Evolutionary conservation across 2,888 invertebrate species (phyloP).

Genomic region (Anthoptus insignis): DNA sequence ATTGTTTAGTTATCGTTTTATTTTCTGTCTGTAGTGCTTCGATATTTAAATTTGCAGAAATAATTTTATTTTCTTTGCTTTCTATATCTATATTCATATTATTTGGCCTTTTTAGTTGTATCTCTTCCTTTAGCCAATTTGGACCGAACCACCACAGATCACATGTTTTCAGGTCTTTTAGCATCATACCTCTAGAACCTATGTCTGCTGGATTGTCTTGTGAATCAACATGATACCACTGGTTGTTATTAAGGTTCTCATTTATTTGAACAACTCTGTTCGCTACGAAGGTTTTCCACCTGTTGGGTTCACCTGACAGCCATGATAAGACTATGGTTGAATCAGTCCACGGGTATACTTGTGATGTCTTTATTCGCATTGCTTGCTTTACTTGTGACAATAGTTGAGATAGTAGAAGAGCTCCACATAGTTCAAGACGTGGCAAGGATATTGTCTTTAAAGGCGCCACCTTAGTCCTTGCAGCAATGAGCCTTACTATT

Average conservation of each 20-base stretch:
- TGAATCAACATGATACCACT: conserved; percentile 45
- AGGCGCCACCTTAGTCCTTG: too few relatives aligned
- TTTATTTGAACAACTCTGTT: conserved; percentile 41
- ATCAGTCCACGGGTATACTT: conserved; percentile 29
- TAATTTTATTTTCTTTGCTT: neutral
- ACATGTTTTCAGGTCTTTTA: conserved; percentile 31
- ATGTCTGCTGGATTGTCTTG: conserved; percentile 46
- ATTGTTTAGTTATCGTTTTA: neutral
- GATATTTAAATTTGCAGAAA: neutral
- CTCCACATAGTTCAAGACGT: too few relatives aligned
- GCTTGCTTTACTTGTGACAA: conserved; percentile 13
- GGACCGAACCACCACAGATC: conserved; percentile 46
- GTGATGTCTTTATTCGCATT: conserved; percentile 23
- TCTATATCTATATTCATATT: neutral
- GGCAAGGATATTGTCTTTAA: too few relatives aligned
- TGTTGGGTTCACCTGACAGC: conserved; percentile 41
- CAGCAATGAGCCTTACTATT: neutral
- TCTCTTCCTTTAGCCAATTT: conserved; percentile 36
- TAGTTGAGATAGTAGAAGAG: too few relatives aligned
- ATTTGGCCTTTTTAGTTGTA: neutral
- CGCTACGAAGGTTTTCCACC: conserved; percentile 47
- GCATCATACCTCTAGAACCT: conserved; percentile 41
- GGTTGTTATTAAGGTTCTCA: conserved; percentile 24
- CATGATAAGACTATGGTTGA: conserved; percentile 26
- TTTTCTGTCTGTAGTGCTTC: neutral